Conservation (phyloP, 2,888 invertebrate species). For the Phanerotoma sp. region DNA sequence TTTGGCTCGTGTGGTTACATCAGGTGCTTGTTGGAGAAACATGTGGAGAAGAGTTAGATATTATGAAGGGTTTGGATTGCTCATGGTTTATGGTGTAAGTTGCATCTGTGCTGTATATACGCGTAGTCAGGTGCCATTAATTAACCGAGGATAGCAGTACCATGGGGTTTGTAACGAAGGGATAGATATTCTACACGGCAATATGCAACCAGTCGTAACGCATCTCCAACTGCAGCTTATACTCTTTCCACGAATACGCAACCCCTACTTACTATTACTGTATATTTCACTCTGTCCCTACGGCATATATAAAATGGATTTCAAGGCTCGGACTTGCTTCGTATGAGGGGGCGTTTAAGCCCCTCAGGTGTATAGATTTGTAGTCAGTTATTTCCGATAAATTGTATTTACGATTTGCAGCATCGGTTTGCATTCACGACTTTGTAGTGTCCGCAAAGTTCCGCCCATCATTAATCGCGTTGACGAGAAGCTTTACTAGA, state of each 20-base stretch:
- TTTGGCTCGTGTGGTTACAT: conserved; percentile 17
- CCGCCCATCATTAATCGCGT: conserved; percentile 8
- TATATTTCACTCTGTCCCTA: neutral
- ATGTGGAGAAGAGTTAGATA: neutral
- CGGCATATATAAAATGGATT: neutral
- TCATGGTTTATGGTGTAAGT: conserved; percentile 28
- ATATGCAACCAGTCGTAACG: neutral
- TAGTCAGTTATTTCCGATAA: conserved; percentile 30
- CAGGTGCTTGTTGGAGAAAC: conserved; percentile 22
- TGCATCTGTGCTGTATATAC: conserved; percentile 19
- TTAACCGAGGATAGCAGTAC: conserved; percentile 22
- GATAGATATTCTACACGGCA: neutral
- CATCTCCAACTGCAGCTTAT: too few relatives aligned
- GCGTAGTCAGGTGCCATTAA: conserved; percentile 30
- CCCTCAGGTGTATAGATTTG: neutral
- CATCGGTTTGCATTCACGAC: conserved; percentile 30
- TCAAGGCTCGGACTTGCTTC: too few relatives aligned
- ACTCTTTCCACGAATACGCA: too few relatives aligned
- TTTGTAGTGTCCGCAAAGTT: conserved; percentile 20
- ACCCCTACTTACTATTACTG: neutral
- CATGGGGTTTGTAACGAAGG: neutral
- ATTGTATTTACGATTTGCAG: conserved; percentile 29
- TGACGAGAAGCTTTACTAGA: conserved; percentile 8
- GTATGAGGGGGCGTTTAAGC: too few relatives aligned
- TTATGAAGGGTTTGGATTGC: conserved; percentile 7